Base-by-base conservation (phyloP, 2,888 invertebrate species). In the Lathronympha strigana region DNA sequence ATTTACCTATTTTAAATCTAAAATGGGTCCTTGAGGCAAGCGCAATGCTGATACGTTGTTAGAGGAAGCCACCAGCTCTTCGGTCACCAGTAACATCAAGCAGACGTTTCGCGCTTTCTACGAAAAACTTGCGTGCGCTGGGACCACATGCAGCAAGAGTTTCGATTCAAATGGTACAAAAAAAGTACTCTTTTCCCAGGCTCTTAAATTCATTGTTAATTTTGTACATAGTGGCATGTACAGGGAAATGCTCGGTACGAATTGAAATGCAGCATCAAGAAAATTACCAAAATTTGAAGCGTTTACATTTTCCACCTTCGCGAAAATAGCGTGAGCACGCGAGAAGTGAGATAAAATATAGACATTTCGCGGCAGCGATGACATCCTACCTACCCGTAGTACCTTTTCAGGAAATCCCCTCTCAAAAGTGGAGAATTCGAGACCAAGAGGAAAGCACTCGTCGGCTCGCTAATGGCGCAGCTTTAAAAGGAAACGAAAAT, bases 401-500 rank as follows among this genome's bases (percentile, higher is more conserved):
- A 66, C 66, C 66, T 77, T 79, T 83, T 82, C 82, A 78, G 80
- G 77, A 79, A 80, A 80, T 76, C 81, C 82, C 76, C 68, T 76
- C 76, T 82, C 77, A 73, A 73, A 75, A 80, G 76, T 72, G 76
- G 76, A 83, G 83, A 82, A 82, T 86, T 83, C 76, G 79, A 81
- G 80, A 78, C 77, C 69, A 71, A 73, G 76, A 76, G 76, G 71
- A 76, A 73, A 84, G 84, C 86, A 84, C 87, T 86, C 85, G 80
- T 70, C 80, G 76, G 72, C 75, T 72, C 81, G 80, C 83, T 89
- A 88, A 89, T 88, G 86, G 87, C 83, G 69, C 79, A 82, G 80
- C 81, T 87, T 87, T 86, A 80, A 83, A 84, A 83, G 84, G 83
- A 84, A 87, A 84, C 79, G 84, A 88, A 88, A 86, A 88, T 87